phyloP scores from a whole-genome alignment of 1,140 invertebrate genomes.

The Drosophila neocordata region DNA sequence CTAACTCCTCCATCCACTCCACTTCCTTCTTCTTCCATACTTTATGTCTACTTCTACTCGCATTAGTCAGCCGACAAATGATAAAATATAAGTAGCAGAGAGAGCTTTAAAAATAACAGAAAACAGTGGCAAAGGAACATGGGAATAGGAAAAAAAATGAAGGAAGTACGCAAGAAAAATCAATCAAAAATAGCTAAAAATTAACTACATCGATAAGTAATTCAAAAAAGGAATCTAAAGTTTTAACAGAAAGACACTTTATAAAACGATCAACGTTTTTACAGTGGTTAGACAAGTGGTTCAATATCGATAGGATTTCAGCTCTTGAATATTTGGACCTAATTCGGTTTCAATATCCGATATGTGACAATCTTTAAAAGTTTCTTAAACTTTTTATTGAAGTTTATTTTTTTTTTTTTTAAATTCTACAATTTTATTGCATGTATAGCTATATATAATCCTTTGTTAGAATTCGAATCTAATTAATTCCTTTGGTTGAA shows the following conservation, averaged over 20 bases:
- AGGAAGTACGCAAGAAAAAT: background rate
- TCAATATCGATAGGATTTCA: too few species aligned
- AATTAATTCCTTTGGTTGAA: background rate
- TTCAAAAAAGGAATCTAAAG: too few species aligned
- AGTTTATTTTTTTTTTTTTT: too few species aligned
- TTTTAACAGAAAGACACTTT: too few species aligned
- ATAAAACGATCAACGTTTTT: too few species aligned
- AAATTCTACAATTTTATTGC: too few species aligned
- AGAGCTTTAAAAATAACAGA: slow-evolving; percentile 10
- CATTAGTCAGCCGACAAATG: slow-evolving; percentile 50
- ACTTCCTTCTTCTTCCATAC: slow-evolving; percentile 9
- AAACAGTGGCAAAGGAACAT: background rate
- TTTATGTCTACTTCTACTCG: slow-evolving; percentile 6
- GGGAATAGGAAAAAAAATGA: background rate
- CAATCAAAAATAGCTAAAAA: background rate
- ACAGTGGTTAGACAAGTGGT: too few species aligned
- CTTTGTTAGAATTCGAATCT: background rate
- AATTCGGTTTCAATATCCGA: too few species aligned
- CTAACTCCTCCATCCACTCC: background rate
- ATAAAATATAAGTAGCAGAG: slow-evolving; percentile 10
- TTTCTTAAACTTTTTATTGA: too few species aligned
- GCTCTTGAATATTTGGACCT: too few species aligned
- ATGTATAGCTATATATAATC: too few species aligned
- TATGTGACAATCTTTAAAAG: too few species aligned
- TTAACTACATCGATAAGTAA: background rate